A percentile compares a stretch with the other conserved stretches of the same genome.
Conservation (phyloP, 2,888 invertebrate genomes). For the Anthrax anthrax region DNA sequence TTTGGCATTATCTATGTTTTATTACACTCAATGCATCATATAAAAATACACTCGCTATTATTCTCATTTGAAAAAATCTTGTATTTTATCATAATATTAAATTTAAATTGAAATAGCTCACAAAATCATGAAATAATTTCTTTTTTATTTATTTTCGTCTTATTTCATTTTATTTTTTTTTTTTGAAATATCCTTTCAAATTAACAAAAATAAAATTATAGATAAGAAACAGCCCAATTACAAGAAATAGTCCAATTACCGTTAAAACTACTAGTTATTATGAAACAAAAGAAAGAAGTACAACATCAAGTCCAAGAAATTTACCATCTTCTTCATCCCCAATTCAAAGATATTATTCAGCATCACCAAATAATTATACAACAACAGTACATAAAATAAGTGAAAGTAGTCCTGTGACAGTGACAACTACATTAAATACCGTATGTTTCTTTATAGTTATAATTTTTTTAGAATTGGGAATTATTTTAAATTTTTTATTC, state of each 20-base stretch:
- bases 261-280: constrained; percentile 31
- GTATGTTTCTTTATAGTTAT: background rate
- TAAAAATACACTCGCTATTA: too few species aligned
- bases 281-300: constrained; percentile 25
- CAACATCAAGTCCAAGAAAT: constrained; percentile 28
- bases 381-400: constrained; percentile 36
- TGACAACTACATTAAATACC: background rate
- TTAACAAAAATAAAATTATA: constrained; percentile 9
- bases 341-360: constrained; percentile 30
- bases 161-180: background rate
- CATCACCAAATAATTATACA: constrained; percentile 39
- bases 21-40: too few species aligned
- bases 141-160: background rate
- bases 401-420: constrained; percentile 28
- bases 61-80: too few species aligned
- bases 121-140: too few species aligned
- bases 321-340: constrained; percentile 32
- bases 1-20: too few species aligned
- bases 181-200: background rate
- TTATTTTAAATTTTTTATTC: background rate
- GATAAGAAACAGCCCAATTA: constrained; percentile 31
- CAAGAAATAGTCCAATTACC: constrained; percentile 31
- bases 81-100: too few species aligned
- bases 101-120: too few species aligned
- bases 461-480: too few species aligned